Percentiles rank a stretch among this genome's conserved stretches.
phyloP scores from a whole-genome alignment of 2,797 vertebrate genomes.

The Malurus splendens region DNA sequence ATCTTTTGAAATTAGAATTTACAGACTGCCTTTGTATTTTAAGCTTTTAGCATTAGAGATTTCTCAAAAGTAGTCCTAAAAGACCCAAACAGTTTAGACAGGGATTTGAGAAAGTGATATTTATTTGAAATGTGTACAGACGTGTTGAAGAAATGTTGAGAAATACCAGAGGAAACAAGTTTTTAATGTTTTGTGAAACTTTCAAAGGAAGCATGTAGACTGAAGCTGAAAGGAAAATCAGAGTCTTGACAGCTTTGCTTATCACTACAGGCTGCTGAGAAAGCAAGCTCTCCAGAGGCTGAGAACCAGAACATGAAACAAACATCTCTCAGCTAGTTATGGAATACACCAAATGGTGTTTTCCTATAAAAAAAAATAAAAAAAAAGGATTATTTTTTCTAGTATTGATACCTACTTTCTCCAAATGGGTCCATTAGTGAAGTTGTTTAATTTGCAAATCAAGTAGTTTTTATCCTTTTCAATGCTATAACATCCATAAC shows the following conservation, averaged over 20 bases:
- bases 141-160: not conserved
- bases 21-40: not conserved
- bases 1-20: not conserved
- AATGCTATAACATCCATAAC: not conserved
- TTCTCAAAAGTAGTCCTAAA: not conserved
- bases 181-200: constrained; percentile 10
- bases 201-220: not conserved
- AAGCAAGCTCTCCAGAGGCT: not conserved
- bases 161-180: not conserved
- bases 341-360: not conserved
- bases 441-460: not conserved
- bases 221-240: not conserved
- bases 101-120: not conserved
- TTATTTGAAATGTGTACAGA: not conserved
- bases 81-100: not conserved
- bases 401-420: not conserved
- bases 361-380: not conserved
- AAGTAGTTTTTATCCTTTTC: not conserved
- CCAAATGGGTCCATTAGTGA: not conserved
- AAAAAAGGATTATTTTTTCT: not conserved
- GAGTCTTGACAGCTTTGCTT: not conserved
- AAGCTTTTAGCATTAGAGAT: not conserved
- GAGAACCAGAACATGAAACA: not conserved
- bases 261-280: not conserved
- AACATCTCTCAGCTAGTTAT: not conserved